phyloP scores from a whole-genome alignment of 92 coral and sea anemone species.

The Micromussa lordhowensis region DNA sequence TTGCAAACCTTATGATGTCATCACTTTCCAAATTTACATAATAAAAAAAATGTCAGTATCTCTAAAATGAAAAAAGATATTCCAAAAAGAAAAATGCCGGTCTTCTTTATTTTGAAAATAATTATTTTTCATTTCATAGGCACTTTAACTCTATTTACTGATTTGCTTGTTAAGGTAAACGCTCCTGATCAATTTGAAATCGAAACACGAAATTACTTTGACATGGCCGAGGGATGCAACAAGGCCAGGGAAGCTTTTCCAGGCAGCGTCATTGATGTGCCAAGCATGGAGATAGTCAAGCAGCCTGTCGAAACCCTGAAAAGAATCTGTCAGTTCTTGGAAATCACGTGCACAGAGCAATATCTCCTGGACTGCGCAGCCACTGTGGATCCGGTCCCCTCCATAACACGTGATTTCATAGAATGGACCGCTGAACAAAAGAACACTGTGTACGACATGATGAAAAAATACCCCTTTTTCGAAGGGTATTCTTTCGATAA shows the following conservation, averaged over 20 bases:
- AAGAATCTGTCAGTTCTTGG: not conserved
- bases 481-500: not conserved
- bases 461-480: not conserved
- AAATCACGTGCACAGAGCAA: not conserved
- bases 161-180: not conserved
- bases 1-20: too few relatives aligned
- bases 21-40: too few relatives aligned
- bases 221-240: not conserved
- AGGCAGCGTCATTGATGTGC: not conserved
- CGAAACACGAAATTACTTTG: not conserved
- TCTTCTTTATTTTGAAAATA: too few relatives aligned
- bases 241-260: not conserved
- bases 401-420: not conserved
- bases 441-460: not conserved
- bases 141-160: too few relatives aligned
- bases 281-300: conserved; percentile 1
- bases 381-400: conserved; percentile 11
- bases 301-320: not conserved
- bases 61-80: too few relatives aligned
- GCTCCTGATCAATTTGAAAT: not conserved
- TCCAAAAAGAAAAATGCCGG: too few relatives aligned
- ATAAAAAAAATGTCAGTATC: too few relatives aligned
- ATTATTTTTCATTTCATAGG: too few relatives aligned
- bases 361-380: conserved; percentile 11
- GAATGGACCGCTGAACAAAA: not conserved